Evolutionary conservation across 2,888 invertebrate species (phyloP), one percentile per base, ranked within the genome.

Genomic region (Parascotia fuliginaria): DNA sequence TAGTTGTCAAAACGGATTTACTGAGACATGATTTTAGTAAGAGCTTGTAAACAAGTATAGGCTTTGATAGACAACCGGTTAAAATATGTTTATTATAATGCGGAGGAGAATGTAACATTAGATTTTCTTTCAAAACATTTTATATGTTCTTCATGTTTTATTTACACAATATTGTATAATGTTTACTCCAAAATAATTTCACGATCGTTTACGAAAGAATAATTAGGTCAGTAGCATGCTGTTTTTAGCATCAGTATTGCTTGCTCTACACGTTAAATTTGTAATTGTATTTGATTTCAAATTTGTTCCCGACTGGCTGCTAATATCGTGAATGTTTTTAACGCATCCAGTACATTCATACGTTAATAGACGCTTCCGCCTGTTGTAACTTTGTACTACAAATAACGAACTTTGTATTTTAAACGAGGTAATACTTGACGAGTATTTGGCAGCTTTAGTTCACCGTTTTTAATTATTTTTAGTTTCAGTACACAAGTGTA

Each of bases 361-460:
- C 62, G 71, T 53, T 71, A 70, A 75, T 73, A 54, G 60, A 74
- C 55, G 46, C 51, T 69, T 71, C 70, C 73, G 66, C 52, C 69
- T 65, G 59, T 52, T 49, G 37, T 55, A 40, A 46, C 34, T 38
- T 29, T 34, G 34, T 36, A 47, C 34, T 24, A 47, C 31, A 36
- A 41, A 41, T 41, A 41, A 47, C 41, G 22, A 22, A 47, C 22
- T 36, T 46, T 14, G 40, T 39, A 37, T 22, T 42, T 46, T 36
- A 32, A 37, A 36, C 42, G 14, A 37, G 19, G 4, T 29, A 46
- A 42, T 43, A 24, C 47, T 37, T 32, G 40, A 40, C 19, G 32
- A 47, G 15, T 40, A 27, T 47, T 44, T 59, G 49, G 41, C 49
- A 57, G 41, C 31, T 52, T 42, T 37, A 5, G 14, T 28, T 34